Percentiles rank a stretch among this genome's conserved stretches.
phyloP scores from a whole-genome alignment of 2,797 vertebrate species.

The Labroides dimidiatus region DNA sequence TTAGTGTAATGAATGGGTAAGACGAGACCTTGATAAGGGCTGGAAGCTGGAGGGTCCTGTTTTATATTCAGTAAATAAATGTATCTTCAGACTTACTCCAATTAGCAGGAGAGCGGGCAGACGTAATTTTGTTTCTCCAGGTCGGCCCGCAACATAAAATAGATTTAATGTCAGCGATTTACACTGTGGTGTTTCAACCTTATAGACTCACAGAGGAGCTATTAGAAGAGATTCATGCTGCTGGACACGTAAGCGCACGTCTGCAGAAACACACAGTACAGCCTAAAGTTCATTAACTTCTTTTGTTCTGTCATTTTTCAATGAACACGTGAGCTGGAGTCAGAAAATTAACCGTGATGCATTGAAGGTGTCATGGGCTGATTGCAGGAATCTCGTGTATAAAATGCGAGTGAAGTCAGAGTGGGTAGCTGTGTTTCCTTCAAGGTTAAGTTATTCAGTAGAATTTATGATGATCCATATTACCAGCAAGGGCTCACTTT shows the following conservation, averaged over 20 bases:
- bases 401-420: background rate
- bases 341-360: background rate
- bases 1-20: constrained; percentile 47
- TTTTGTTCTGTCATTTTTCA: constrained; percentile 11
- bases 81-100: constrained; percentile 66
- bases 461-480: background rate
- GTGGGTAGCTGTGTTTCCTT: background rate
- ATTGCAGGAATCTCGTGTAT: background rate
- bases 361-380: background rate
- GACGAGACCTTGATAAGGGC: constrained; percentile 49
- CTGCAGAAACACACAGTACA: constrained; percentile 9
- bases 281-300: constrained; percentile 1
- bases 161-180: constrained; percentile 76
- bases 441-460: background rate
- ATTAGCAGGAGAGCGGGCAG: constrained; percentile 73
- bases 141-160: constrained; percentile 68
- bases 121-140: constrained; percentile 63
- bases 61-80: constrained; percentile 66
- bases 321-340: background rate
- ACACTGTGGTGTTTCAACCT: constrained; percentile 69
- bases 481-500: background rate
- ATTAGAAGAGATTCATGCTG: constrained; percentile 61
- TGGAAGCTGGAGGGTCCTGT: constrained; percentile 32
- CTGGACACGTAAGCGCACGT: constrained; percentile 18
- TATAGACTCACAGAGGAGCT: constrained; percentile 54